phyloP scores from a whole-genome alignment of 2,113 vertebrate genomes.

The Pachypanchax playfairii region DNA sequence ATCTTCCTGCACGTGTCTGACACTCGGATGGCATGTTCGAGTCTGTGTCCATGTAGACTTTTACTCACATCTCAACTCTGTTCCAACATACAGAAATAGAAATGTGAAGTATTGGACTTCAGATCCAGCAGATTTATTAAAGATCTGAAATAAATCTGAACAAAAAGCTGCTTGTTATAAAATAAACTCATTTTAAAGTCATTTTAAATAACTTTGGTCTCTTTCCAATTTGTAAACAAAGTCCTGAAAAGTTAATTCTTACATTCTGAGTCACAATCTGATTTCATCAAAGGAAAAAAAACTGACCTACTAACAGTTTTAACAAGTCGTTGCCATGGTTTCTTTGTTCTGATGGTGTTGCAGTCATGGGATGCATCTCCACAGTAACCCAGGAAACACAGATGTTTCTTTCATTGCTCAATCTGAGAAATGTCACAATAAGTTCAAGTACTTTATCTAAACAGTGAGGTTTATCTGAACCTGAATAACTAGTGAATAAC shows the following conservation, averaged over 20 bases:
- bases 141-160: not conserved
- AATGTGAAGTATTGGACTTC: not conserved
- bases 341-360: not conserved
- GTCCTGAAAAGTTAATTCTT: not conserved
- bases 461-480: not conserved
- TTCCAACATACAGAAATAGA: slow-evolving; percentile 1
- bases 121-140: not conserved
- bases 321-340: not conserved
- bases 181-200: too few relatives aligned
- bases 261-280: not conserved
- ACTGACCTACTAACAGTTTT: too few relatives aligned
- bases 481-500: not conserved
- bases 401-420: not conserved
- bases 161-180: not conserved
- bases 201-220: not conserved
- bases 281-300: not conserved
- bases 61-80: slow-evolving; percentile 16
- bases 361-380: not conserved
- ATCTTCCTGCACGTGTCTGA: slow-evolving; percentile 56
- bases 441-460: not conserved
- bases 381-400: not conserved
- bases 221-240: not conserved
- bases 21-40: slow-evolving; percentile 35
- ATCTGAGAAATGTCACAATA: not conserved
- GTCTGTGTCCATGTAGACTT: slow-evolving; percentile 6